Evolutionary conservation across 1,140 invertebrate genomes (phyloP).

Genomic region (Drosophila fuyamai): DNA sequence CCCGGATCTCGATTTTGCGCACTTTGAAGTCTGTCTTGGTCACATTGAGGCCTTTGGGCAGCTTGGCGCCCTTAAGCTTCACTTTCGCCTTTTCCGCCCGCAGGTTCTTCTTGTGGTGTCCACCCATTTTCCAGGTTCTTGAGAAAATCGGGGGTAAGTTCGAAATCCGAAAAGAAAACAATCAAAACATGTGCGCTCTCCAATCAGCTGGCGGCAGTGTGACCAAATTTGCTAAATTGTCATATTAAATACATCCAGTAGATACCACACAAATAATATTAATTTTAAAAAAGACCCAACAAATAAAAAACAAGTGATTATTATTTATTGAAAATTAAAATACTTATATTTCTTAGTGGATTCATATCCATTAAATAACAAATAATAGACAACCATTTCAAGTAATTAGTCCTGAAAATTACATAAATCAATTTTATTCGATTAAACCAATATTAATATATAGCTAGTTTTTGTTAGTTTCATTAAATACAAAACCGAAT

Average conservation of each 20-base stretch:
- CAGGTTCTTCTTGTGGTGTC: slow-evolving; percentile 89
- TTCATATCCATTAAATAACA: no score
- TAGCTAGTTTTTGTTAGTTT: no score
- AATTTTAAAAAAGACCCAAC: neutral
- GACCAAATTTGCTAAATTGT: neutral
- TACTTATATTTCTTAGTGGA: no score
- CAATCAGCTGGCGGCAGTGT: neutral
- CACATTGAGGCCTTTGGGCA: slow-evolving; percentile 92
- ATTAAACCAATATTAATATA: no score
- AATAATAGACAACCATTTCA: no score
- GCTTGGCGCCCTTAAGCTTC: slow-evolving; percentile 89
- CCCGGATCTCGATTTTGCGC: slow-evolving; percentile 92
- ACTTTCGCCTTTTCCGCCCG: slow-evolving; percentile 92
- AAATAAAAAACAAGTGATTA: neutral
- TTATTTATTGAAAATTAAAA: no score
- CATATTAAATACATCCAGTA: neutral
- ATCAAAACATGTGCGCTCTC: slow-evolving; percentile 7
- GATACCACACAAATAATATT: neutral
- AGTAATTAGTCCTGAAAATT: no score
- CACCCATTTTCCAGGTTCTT: slow-evolving; percentile 60
- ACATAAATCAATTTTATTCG: no score
- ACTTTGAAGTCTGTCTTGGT: slow-evolving; percentile 95
- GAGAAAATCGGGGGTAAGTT: neutral
- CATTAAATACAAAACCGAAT: no score
- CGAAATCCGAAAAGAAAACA: neutral